A percentile compares a stretch with the other conserved stretches of the same genome.
Conservation (phyloP, 2,113 vertebrate species). For the Myotis brandtii region DNA sequence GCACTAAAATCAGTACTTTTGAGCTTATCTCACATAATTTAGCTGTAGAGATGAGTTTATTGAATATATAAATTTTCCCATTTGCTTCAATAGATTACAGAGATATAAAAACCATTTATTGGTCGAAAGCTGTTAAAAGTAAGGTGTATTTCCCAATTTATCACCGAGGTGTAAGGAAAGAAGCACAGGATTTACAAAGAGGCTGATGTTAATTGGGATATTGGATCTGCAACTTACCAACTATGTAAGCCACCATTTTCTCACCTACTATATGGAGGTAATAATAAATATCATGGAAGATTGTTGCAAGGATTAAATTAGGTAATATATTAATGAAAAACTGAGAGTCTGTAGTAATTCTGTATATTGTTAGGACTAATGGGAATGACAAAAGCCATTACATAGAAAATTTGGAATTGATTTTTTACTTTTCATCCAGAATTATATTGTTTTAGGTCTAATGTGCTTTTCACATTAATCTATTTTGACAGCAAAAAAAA, state of each 20-base stretch:
- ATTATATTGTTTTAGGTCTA: background rate
- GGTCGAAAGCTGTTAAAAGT: background rate
- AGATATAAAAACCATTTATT: slow-evolving; percentile 1
- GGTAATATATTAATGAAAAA: background rate
- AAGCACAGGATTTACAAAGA: background rate
- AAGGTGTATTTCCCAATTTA: background rate
- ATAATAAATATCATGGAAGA: background rate
- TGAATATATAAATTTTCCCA: background rate
- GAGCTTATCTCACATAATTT: background rate
- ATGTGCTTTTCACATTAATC: background rate
- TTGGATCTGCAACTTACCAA: background rate
- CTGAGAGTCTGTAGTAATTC: background rate
- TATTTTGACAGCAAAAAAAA: background rate
- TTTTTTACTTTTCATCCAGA: slow-evolving; percentile 4
- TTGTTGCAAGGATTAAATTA: background rate
- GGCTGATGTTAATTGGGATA: background rate
- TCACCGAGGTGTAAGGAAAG: background rate
- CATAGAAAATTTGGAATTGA: background rate
- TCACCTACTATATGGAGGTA: background rate
- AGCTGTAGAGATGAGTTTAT: background rate
- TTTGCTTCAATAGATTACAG: background rate
- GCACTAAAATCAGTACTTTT: background rate
- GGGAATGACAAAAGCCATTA: background rate
- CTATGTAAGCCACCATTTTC: background rate
- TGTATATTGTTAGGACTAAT: background rate